Base-by-base conservation (phyloP, 2,797 vertebrate species). In the Crenuchus spilurus region DNA sequence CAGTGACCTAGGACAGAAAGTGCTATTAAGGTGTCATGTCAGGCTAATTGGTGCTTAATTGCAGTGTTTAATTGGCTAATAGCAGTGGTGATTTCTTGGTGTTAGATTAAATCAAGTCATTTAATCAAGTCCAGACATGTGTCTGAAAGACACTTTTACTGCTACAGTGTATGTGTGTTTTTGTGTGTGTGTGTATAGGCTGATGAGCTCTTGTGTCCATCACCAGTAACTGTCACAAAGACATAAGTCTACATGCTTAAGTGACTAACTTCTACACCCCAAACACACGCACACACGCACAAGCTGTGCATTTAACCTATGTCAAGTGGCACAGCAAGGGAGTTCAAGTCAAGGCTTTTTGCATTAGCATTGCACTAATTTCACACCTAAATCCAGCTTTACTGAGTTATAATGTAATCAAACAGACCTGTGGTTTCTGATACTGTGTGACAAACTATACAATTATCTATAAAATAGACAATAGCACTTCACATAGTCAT, bases 141-240 rank as follows among this genome's bases (percentile, higher is more conserved):
- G 30, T 57, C 51, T 41, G 51, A 28, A 26, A 54, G 13, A 55
- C 52, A 16, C 11, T 55, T 31, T 31, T 6, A 54, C 13, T 55
- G 52, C 8, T 37, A 37, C 4, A 44, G 22, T 41, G 66, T 69
- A 8, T 30, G 66, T 69, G 52, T 61, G 42, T 58, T 16, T 8
- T 6, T 72, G 69, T 72, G 26, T 52, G 65, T 64, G 60, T 70
- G 72, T 67, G 57, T 69, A 44, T 60, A 51, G 26, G 31, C 42
- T 20, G 63, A 33, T 39, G 22, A 60, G 33, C n/a, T n/a, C n/a
- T n/a, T n/a, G n/a, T n/a, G 49, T 41, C 57, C 62, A 72, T 78
- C 72, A 66, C 13, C 51, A 48, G 41, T 4, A 64, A 69, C 49
- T 70, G 76, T 73, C 60, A 76, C 65, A 78, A 76, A 72, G 77